Evolutionary conservation across 64 coral and sea anemone genomes (phyloP).

Genomic region (Montipora sp.): DNA sequence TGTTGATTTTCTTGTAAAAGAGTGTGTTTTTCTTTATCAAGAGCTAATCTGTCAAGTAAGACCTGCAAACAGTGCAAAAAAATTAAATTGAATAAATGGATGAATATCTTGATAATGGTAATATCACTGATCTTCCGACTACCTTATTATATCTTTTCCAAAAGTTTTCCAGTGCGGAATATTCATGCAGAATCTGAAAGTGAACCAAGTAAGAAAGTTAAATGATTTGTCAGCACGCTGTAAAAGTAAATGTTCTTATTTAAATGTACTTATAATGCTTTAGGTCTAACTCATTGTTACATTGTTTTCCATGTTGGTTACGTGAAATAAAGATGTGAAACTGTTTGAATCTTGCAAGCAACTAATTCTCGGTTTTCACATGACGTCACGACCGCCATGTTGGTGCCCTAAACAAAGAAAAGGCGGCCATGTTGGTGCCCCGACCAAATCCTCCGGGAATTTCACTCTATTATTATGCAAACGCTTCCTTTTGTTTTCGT

Average conservation of each 20-base stretch:
- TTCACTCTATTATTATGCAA: no score
- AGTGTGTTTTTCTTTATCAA: slow-evolving; percentile 97
- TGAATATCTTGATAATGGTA: background rate
- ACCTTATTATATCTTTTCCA: slow-evolving; percentile 99
- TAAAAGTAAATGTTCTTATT: background rate
- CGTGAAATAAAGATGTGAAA: no score
- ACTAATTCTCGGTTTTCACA: no score
- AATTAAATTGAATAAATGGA: background rate
- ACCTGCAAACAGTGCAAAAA: slow-evolving; percentile 50
- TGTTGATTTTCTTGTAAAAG: slow-evolving; percentile 96
- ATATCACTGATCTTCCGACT: background rate
- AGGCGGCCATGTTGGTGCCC: no score
- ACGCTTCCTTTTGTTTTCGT: no score
- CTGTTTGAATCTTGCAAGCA: no score
- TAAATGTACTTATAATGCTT: no score
- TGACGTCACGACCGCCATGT: no score
- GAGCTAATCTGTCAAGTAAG: slow-evolving; percentile 93
- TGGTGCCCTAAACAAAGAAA: no score
- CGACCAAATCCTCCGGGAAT: no score
- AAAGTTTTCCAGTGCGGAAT: slow-evolving; percentile 97
- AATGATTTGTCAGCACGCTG: background rate
- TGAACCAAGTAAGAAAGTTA: background rate
- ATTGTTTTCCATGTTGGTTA: no score
- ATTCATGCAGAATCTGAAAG: slow-evolving; percentile 89
- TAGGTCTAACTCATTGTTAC: no score